Percentiles rank a stretch among this genome's conserved stretches.
Evolutionary conservation across 2,113 vertebrate genomes (phyloP).

Genomic region (Salminus brasiliensis): DNA sequence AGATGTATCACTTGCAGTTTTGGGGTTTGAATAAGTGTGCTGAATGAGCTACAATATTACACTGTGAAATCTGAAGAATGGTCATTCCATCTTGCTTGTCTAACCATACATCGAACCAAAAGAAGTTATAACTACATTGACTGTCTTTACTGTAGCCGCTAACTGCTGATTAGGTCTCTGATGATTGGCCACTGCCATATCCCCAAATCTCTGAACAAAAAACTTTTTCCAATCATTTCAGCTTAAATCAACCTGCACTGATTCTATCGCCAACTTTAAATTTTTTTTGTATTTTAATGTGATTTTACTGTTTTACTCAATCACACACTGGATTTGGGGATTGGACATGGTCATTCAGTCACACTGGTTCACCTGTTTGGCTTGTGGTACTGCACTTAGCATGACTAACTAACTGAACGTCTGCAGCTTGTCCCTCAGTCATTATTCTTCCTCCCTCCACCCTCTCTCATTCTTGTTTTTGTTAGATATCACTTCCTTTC

Average conservation of each 20-base stretch:
- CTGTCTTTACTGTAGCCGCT: background rate
- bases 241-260: background rate
- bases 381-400: slow-evolving; percentile 59
- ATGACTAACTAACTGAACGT: slow-evolving; percentile 65
- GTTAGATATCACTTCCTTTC: background rate
- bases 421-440: slow-evolving; percentile 47
- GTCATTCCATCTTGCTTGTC: slow-evolving; percentile 15
- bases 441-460: background rate
- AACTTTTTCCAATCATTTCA: no score
- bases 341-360: slow-evolving; percentile 40
- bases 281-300: background rate
- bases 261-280: background rate
- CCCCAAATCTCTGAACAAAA: slow-evolving; percentile 28
- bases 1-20: background rate
- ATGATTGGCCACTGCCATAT: slow-evolving; percentile 13
- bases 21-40: background rate
- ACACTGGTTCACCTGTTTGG: slow-evolving; percentile 30
- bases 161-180: background rate
- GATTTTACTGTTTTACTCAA: background rate
- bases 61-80: slow-evolving; percentile 24
- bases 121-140: no score
- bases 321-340: slow-evolving; percentile 58
- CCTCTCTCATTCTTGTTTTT: background rate
- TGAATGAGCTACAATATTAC: background rate
- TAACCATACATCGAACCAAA: background rate